phyloP scores from a whole-genome alignment of 2,113 vertebrate species.

The Uria aalge region DNA sequence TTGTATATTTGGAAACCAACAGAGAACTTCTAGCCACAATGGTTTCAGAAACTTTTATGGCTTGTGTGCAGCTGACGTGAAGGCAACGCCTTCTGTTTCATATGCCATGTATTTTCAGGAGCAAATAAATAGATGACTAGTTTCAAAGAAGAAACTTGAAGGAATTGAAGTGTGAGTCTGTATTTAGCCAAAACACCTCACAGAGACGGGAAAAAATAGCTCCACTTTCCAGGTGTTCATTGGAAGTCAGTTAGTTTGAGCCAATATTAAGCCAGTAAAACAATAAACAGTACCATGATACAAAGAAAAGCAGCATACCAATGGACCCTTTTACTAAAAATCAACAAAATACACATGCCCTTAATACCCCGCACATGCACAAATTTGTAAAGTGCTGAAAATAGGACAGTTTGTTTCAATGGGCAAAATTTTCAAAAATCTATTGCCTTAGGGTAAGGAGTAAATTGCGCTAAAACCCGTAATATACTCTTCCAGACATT shows the following conservation, averaged over 20 bases:
- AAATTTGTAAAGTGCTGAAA: neutral
- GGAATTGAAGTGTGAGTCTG: neutral
- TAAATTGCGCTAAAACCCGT: neutral
- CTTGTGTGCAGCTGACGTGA: neutral
- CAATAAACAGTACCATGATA: neutral
- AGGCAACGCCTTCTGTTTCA: neutral
- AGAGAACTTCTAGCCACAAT: neutral
- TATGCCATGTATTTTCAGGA: neutral
- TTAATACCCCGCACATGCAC: neutral
- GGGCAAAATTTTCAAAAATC: neutral
- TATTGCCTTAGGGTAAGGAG: neutral
- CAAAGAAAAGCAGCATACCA: neutral
- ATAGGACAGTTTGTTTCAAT: neutral
- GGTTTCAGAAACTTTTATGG: neutral
- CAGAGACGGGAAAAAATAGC: neutral
- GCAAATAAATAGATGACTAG: neutral
- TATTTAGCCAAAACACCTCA: neutral
- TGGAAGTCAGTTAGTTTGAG: neutral
- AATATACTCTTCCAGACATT: neutral
- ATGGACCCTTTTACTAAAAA: neutral
- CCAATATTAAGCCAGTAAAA: neutral
- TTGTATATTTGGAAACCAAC: slow-evolving; percentile 7
- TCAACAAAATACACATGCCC: neutral
- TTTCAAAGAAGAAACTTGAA: neutral
- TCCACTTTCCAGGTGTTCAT: neutral